These are phyloP conservation scores for Trissolcus japonicus DNA, from an alignment of 2,888 invertebrate genomes.

Conservation along the genomic window DNA sequence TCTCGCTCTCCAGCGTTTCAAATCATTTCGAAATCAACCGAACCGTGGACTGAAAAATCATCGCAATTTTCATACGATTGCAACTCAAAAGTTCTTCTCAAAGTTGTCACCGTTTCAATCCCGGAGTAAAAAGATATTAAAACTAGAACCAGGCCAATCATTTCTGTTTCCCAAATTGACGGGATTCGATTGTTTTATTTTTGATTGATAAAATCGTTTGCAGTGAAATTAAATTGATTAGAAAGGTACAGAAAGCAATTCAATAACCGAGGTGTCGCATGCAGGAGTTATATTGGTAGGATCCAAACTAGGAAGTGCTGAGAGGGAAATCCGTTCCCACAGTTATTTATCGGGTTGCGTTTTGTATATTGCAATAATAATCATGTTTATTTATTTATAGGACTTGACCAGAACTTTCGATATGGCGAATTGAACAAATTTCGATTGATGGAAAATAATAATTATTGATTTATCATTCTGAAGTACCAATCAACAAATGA, in stretches of 20 bases:
- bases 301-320: constrained; percentile 46
- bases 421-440: no score
- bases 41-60: no score
- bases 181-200: no score
- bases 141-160: neutral
- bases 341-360: constrained; percentile 24
- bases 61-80: no score
- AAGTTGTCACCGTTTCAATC: no score
- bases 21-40: no score
- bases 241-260: no score
- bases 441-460: no score
- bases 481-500: neutral
- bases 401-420: neutral
- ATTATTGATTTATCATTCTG: neutral
- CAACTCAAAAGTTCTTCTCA: no score
- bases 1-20: constrained; percentile 9
- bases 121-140: no score
- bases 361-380: constrained; percentile 13
- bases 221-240: no score
- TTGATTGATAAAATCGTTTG: no score
- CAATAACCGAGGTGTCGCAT: constrained; percentile 17
- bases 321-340: constrained; percentile 45
- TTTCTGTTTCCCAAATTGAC: constrained; percentile 14
- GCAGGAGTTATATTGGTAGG: constrained; percentile 10
- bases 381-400: constrained; percentile 15